Percentiles rank a stretch among this genome's conserved stretches.
These are phyloP conservation scores for Eufriesea mexicana DNA, from an alignment of 1,140 invertebrate species.

Conservation along the genomic window DNA sequence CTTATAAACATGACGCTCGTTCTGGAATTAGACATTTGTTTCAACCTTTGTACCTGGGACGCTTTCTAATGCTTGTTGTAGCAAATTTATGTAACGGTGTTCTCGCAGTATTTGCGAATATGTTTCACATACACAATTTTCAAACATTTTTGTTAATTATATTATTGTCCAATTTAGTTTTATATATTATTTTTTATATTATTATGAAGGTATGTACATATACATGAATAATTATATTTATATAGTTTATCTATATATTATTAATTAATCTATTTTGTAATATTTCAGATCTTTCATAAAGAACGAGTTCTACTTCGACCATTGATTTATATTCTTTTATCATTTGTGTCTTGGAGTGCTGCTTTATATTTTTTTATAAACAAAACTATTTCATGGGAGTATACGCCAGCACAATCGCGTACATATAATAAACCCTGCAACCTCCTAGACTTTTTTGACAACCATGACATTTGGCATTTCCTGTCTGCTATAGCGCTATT, in stretches of 20 bases:
- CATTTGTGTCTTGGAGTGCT: conserved; percentile 86
- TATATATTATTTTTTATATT: conserved; percentile 93
- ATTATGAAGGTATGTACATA: conserved; percentile 89
- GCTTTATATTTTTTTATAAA: conserved; percentile 90
- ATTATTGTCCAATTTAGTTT: conserved; percentile 91
- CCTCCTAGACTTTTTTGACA: conserved; percentile 91
- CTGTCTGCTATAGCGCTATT: conserved; percentile 93
- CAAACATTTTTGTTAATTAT: conserved; percentile 91
- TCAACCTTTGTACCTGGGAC: conserved; percentile 76
- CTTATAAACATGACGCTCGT: conserved; percentile 72
- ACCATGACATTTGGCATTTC: conserved; percentile 95
- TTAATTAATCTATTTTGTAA: conserved; percentile 55
- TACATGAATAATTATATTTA: not conserved
- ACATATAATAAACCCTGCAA: conserved; percentile 89
- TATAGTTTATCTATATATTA: not conserved
- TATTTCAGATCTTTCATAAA: conserved; percentile 85
- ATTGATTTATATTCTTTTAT: conserved; percentile 86
- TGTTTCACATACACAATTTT: conserved; percentile 88
- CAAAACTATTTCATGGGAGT: conserved; percentile 91
- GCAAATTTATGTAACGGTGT: conserved; percentile 90
- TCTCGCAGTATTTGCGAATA: conserved; percentile 87
- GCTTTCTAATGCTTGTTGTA: conserved; percentile 84
- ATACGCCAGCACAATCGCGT: conserved; percentile 91
- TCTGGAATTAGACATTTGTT: conserved; percentile 71
- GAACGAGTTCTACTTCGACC: conserved; percentile 87